These are phyloP conservation scores for Malurus cyaneus DNA, from an alignment of 2,113 vertebrate species.

Conservation along the genomic window DNA sequence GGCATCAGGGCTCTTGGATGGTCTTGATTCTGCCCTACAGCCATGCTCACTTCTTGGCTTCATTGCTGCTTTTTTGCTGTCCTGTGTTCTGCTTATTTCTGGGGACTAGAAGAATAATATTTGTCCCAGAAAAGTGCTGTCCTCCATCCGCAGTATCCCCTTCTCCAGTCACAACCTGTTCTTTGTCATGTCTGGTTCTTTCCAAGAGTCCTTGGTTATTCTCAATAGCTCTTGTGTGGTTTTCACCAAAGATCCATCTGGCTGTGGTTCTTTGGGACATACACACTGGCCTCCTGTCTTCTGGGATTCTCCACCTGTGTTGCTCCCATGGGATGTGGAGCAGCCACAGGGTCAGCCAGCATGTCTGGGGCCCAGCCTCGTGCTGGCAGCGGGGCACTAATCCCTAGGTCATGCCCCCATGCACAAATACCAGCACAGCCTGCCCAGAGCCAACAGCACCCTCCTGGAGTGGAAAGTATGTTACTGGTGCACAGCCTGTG, in stretches of 20 bases:
- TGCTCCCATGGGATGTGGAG: neutral
- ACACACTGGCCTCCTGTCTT: neutral
- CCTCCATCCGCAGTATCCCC: neutral
- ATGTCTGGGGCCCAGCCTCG: neutral
- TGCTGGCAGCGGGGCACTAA: neutral
- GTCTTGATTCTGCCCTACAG: neutral
- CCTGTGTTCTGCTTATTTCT: neutral
- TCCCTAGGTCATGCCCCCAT: neutral
- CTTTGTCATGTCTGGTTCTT: neutral
- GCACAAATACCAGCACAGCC: neutral
- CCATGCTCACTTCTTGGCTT: neutral
- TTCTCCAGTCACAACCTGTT: neutral
- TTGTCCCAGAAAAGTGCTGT: neutral
- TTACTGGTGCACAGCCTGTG: neutral
- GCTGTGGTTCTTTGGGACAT: neutral
- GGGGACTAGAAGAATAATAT: neutral
- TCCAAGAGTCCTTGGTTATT: neutral
- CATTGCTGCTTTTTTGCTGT: neutral
- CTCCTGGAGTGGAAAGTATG: neutral
- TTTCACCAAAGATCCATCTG: too few relatives aligned
- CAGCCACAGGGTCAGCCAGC: neutral
- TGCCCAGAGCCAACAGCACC: neutral
- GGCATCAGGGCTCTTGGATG: neutral
- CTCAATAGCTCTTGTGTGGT: neutral
- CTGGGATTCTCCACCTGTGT: neutral